Percentiles rank a stretch among this genome's conserved stretches.
These are phyloP conservation scores for Oceanodroma leucorhoa DNA, from an alignment of 2,797 vertebrate species.

Conservation along the genomic window DNA sequence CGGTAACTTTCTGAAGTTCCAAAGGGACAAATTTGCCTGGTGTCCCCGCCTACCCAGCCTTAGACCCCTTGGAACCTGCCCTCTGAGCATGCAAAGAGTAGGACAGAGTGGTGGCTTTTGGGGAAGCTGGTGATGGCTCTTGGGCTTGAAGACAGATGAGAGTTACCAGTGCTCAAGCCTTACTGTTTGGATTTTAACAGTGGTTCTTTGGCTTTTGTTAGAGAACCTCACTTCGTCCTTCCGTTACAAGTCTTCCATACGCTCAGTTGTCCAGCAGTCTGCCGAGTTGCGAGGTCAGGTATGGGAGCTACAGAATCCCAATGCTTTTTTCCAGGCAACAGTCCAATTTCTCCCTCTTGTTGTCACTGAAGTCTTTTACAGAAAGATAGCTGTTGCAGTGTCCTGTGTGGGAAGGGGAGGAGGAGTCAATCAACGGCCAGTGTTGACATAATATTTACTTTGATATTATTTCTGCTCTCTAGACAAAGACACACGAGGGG, in stretches of 20 bases:
- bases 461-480: not conserved
- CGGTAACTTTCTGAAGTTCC: not conserved
- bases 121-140: not conserved
- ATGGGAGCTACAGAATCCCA: not conserved
- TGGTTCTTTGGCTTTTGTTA: not conserved
- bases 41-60: not conserved
- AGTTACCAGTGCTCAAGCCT: not conserved
- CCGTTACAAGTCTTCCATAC: rapidly evolving
- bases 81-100: not conserved
- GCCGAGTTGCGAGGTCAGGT: rapidly evolving
- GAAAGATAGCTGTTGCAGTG: not conserved
- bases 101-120: not conserved
- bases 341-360: not conserved
- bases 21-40: not conserved
- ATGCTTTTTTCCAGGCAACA: not conserved
- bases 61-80: not conserved
- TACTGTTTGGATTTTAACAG: not conserved
- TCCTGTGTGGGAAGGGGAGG: not conserved
- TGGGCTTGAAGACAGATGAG: not conserved
- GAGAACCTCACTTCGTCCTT: not conserved
- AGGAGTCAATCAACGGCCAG: not conserved
- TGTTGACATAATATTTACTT: not conserved
- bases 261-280: not conserved
- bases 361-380: not conserved
- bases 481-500: not conserved